These are phyloP conservation scores for Poeciliopsis presidionis DNA, from an alignment of 2,797 vertebrate species.

Conservation along the genomic window DNA sequence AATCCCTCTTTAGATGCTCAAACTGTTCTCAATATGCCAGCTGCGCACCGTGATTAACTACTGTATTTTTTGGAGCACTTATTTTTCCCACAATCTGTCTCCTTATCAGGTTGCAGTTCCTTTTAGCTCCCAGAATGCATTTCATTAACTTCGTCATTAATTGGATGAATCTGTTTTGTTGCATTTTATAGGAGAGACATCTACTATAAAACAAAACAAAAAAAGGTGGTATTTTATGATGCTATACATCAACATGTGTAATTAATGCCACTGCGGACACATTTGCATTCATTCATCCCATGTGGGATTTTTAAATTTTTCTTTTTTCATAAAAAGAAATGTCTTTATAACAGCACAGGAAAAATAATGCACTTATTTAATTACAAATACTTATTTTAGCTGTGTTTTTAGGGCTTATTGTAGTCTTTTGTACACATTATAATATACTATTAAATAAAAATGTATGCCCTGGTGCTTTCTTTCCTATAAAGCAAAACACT, in stretches of 20 bases:
- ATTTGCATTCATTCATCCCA: background rate
- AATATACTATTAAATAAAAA: background rate
- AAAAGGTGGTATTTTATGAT: background rate
- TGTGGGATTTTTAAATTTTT: background rate
- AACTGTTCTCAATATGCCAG: conserved; percentile 63
- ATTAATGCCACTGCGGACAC: background rate
- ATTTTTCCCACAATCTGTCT: conserved; percentile 41
- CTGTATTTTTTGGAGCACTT: conserved; percentile 55
- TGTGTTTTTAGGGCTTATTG: background rate
- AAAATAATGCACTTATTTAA: background rate
- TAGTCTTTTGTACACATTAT: background rate
- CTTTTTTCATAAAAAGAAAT: background rate
- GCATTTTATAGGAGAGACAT: conserved; percentile 3
- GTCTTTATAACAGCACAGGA: background rate
- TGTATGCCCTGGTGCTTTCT: background rate
- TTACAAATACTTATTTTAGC: background rate
- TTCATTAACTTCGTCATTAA: conserved; percentile 14
- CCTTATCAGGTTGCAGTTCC: conserved; percentile 18
- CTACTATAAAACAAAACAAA: background rate
- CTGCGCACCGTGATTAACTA: conserved; percentile 55
- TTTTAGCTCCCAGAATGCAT: background rate
- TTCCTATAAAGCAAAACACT: background rate
- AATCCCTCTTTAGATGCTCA: conserved; percentile 24
- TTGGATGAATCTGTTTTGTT: background rate
- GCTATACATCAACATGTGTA: background rate